Conservation (phyloP, 1,140 invertebrate genomes). For the Drosophila lowei region DNA sequence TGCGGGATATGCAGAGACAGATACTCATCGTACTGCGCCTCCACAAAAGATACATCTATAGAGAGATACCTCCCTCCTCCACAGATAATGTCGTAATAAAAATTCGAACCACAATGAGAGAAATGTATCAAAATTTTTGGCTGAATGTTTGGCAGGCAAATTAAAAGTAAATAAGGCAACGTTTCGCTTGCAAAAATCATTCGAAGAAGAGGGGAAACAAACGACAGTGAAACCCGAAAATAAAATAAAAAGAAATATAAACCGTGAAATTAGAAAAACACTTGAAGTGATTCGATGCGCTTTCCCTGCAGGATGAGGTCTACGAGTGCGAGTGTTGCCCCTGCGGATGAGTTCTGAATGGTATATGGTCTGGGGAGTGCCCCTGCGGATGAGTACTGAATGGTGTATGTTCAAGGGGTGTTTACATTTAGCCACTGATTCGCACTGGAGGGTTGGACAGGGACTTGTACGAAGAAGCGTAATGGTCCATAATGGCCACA, state of each 20-base stretch:
- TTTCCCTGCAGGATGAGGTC: background rate
- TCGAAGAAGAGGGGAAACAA: background rate
- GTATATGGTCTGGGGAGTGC: background rate
- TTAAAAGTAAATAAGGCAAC: conserved; percentile 79
- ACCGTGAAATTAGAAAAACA: conserved; percentile 77
- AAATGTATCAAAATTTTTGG: conserved; percentile 45
- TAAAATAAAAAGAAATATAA: conserved; percentile 57
- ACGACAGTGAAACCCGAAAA: conserved; percentile 7
- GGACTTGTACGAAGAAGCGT: conserved; percentile 21
- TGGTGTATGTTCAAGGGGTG: conserved; percentile 17
- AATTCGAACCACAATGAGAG: conserved; percentile 20
- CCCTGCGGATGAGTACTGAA: background rate
- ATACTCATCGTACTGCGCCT: background rate
- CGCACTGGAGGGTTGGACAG: conserved; percentile 15
- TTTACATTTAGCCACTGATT: background rate
- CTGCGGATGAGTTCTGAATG: background rate
- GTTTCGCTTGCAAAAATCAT: conserved; percentile 23
- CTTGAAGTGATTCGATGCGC: conserved; percentile 75
- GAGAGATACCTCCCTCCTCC: no score
- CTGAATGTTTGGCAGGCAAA: conserved; percentile 68
- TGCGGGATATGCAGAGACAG: conserved; percentile 12
- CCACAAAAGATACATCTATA: background rate
- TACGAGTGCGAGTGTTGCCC: background rate
- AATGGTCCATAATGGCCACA: conserved; percentile 62
- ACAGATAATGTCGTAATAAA: conserved; percentile 54